Percentiles rank a stretch among this genome's conserved stretches.
Evolutionary conservation across 2,888 invertebrate genomes (phyloP).

Genomic region (Scaptomyza reducta): DNA sequence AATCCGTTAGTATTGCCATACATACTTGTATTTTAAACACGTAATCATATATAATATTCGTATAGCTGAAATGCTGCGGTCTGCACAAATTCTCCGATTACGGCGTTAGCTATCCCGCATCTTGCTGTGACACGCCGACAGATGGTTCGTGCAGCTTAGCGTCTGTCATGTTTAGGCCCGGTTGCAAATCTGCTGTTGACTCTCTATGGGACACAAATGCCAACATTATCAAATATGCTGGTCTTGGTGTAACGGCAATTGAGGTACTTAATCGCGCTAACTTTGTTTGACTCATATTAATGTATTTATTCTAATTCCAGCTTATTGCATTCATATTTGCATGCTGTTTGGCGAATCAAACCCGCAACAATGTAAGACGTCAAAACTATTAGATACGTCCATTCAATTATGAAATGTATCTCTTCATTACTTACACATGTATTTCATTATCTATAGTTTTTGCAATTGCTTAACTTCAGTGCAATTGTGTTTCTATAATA

Average conservation of each 20-base stretch:
- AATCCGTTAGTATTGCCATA: constrained; percentile 62
- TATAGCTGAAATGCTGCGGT: constrained; percentile 82
- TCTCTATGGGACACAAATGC: constrained; percentile 82
- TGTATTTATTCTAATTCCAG: constrained; percentile 81
- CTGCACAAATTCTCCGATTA: constrained; percentile 70
- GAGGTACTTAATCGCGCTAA: constrained; percentile 85
- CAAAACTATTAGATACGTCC: constrained; percentile 85
- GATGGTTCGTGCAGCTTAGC: constrained; percentile 56
- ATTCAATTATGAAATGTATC: constrained; percentile 9
- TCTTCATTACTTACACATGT: constrained; percentile 9
- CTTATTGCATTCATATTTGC: constrained; percentile 92
- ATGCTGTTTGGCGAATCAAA: constrained; percentile 93
- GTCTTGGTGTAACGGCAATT: constrained; percentile 88
- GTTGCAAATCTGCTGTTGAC: constrained; percentile 81
- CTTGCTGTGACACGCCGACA: constrained; percentile 78
- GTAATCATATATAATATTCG: not conserved
- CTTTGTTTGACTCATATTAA: not conserved
- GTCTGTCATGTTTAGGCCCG: constrained; percentile 58
- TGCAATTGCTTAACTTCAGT: not conserved
- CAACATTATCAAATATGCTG: constrained; percentile 87
- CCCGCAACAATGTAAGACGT: constrained; percentile 91
- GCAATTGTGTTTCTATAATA: not conserved
- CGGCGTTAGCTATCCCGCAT: constrained; percentile 63
- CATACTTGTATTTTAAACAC: not conserved
- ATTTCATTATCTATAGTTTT: not conserved